phyloP scores from a whole-genome alignment of 1,140 invertebrate genomes.

The Brachionus rubens region DNA sequence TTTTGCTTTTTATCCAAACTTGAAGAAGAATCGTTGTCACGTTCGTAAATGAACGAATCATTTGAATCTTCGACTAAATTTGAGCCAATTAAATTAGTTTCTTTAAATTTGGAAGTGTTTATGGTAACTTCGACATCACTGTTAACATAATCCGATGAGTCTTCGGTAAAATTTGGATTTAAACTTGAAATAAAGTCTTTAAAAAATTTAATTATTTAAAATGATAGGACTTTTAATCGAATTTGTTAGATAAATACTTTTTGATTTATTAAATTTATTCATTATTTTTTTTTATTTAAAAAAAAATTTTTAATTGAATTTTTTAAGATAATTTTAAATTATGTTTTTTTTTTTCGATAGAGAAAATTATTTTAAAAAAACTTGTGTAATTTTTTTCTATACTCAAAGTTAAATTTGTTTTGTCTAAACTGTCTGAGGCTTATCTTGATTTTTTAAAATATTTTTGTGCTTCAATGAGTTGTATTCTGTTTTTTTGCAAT shows the following conservation, averaged over 20 bases:
- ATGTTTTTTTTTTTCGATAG: too few relatives aligned
- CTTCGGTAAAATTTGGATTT: slow-evolving; percentile 37
- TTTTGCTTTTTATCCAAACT: background rate
- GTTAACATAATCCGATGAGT: slow-evolving; percentile 30
- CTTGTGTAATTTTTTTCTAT: too few relatives aligned
- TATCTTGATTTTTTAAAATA: too few relatives aligned
- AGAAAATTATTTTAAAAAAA: too few relatives aligned
- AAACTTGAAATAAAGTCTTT: background rate
- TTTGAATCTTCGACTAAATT: slow-evolving; percentile 16
- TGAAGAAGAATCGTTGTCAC: slow-evolving; percentile 18
- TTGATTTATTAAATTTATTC: slow-evolving; percentile 33
- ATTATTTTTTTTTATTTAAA: background rate
- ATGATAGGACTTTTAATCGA: background rate
- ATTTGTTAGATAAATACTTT: slow-evolving; percentile 15
- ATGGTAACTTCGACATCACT: slow-evolving; percentile 29
- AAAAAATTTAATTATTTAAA: background rate
- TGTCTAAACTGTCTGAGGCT: too few relatives aligned
- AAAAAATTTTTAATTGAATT: too few relatives aligned
- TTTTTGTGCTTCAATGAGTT: too few relatives aligned
- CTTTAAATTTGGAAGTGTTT: background rate
- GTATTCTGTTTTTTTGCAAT: too few relatives aligned
- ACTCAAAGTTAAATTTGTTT: too few relatives aligned
- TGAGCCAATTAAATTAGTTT: background rate
- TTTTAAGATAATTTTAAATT: too few relatives aligned
- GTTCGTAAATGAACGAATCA: slow-evolving; percentile 14